Evolutionary conservation across 2,797 vertebrate species (phyloP).

Genomic region (Catostomus latipinnis): DNA sequence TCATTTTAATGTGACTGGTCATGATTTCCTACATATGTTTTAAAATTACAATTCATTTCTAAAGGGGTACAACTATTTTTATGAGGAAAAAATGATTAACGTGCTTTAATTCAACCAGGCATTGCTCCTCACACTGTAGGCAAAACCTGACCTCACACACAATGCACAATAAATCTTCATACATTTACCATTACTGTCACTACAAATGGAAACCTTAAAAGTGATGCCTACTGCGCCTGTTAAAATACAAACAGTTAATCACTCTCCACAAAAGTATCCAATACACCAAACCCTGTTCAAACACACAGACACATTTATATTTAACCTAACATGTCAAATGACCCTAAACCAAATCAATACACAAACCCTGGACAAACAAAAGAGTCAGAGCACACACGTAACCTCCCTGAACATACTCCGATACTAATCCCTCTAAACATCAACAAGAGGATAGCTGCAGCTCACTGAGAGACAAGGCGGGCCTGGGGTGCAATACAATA

Average conservation of each 20-base stretch:
- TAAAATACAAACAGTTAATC: neutral
- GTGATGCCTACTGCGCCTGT: neutral
- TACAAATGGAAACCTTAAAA: conserved; percentile 7
- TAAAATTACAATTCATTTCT: no score
- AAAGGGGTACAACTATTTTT: no score
- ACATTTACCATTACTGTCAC: neutral
- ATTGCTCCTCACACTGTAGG: neutral
- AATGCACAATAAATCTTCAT: neutral
- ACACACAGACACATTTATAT: conserved; percentile 2
- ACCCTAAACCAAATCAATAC: conserved; percentile 16
- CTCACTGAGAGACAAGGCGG: conserved; percentile 33
- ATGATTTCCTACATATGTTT: no score
- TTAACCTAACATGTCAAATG: conserved; percentile 26
- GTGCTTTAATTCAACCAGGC: no score
- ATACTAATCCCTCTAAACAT: conserved; percentile 45
- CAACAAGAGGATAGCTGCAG: conserved; percentile 38
- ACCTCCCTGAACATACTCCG: conserved; percentile 25
- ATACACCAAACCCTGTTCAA: conserved; percentile 9
- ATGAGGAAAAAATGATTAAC: no score
- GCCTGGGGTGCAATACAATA: conserved; percentile 38
- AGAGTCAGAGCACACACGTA: conserved; percentile 54
- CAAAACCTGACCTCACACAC: neutral
- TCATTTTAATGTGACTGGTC: no score
- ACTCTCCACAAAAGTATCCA: neutral
- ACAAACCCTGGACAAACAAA: conserved; percentile 31